A percentile compares a stretch with the other conserved stretches of the same genome.
Evolutionary conservation across 2,113 vertebrate species (phyloP).

Genomic region (Zapornia atra): DNA sequence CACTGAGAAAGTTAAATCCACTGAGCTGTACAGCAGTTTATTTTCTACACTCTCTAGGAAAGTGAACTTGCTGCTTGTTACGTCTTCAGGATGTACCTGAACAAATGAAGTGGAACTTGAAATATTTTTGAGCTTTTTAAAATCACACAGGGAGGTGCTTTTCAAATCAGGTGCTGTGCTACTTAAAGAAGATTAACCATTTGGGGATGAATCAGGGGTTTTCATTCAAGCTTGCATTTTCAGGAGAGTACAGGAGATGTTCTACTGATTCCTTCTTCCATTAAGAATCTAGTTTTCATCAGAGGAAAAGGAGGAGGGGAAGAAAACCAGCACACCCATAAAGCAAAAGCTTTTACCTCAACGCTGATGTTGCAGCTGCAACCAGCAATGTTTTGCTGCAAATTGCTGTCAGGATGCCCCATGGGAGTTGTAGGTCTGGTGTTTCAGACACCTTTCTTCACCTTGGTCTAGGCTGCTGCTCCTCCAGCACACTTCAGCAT

Average conservation of each 20-base stretch:
- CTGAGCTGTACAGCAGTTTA: background rate
- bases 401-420: background rate
- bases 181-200: background rate
- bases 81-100: background rate
- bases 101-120: background rate
- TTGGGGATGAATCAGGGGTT: background rate
- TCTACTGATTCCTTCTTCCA: background rate
- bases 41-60: background rate
- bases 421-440: background rate
- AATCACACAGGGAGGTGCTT: background rate
- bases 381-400: background rate
- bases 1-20: background rate
- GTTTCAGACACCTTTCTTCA: background rate
- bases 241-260: background rate
- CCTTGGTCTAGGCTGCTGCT: background rate
- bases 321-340: background rate
- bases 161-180: background rate
- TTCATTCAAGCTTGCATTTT: background rate
- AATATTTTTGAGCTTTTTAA: background rate
- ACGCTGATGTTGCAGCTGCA: background rate
- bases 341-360: background rate
- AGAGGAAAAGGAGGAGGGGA: background rate
- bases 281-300: background rate
- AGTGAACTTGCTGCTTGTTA: background rate
- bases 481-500: background rate